Base-by-base conservation (phyloP, 1,140 invertebrate genomes). In the Leptinotarsa undecemlineata region DNA sequence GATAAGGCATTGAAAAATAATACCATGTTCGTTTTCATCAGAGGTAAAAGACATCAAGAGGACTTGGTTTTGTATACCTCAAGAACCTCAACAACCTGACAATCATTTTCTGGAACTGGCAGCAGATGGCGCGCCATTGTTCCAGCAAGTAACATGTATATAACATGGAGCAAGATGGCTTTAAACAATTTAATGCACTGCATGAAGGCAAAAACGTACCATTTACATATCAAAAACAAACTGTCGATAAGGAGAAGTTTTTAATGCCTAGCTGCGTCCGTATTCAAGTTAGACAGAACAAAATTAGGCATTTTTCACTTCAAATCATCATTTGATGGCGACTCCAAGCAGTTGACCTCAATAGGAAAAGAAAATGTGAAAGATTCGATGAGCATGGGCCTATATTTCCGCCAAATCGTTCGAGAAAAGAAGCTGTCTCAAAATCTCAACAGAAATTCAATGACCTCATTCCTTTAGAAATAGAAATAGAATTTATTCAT, bases 1-100 rank as follows among this genome's bases (percentile, higher is more conserved):
- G 6, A 64, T 64, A 64, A 26, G 4, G 20, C 62, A 64, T 19
- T 64, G 26, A 64, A 14, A 64, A 19, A 64, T 64, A 8, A 20
- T 23, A 64, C 62, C 62, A 64, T 64, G 62, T 20, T n/a, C 11
- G 14, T 64, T 64, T 26, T 64, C 17, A 21, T 64, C 20, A 21
- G 62, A 64, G 17, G 62, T 64, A 20, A 64, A 64, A 21, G 20
- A 20, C n/a, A 64, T 19, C 20, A 64, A 19, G 62, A n/a, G 57
- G 3, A 61, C 14, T 61, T 64, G 62, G 62, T 64, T 64, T 26
- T 21, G 62, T 26, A 19, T n/a, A 64, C 20, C 21, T 21, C 20
- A 19, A 20, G 17, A 8, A 64, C 21, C 21, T 33, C 8, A 42
- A 11, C 33, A 42, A 42, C 8, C 33, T 42, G 33, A 8, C 8